phyloP scores from a whole-genome alignment of 2,113 vertebrate genomes.

The Puma concolor region DNA sequence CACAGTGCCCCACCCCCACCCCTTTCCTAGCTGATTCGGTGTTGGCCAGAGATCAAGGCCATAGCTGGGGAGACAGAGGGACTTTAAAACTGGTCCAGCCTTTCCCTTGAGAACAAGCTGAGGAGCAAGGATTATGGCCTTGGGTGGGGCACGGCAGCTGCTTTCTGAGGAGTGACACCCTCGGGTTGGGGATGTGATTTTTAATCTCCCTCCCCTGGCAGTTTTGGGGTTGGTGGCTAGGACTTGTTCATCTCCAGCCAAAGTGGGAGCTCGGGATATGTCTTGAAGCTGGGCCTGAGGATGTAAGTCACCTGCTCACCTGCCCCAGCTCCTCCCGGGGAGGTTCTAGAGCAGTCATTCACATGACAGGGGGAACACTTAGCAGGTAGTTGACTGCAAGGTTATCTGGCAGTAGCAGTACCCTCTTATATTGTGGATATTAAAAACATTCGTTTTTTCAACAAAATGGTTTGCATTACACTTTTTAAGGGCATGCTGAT shows the following conservation, averaged over 20 bases:
- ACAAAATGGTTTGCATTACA: neutral
- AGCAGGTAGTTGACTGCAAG: neutral
- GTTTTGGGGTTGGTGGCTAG: neutral
- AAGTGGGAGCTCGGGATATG: neutral
- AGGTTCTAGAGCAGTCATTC: neutral
- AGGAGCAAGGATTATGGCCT: neutral
- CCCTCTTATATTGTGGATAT: neutral
- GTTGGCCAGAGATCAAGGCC: constrained; percentile 47
- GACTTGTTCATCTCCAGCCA: neutral
- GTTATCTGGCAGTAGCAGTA: neutral
- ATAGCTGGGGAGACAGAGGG: neutral
- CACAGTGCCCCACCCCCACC: neutral
- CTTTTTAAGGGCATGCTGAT: neutral
- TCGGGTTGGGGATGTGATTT: neutral
- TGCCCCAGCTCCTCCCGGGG: accelerated
- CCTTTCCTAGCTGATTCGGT: neutral
- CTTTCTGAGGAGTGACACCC: neutral
- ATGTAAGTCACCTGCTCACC: neutral
- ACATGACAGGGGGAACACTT: neutral
- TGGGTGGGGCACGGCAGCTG: neutral
- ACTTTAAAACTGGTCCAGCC: constrained; percentile 63
- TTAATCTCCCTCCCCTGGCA: neutral
- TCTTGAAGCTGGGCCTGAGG: neutral
- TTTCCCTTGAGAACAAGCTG: constrained; percentile 46
- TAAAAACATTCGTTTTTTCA: neutral